phyloP scores from a whole-genome alignment of 2,113 vertebrate genomes.

The Urocitellus parryii region DNA sequence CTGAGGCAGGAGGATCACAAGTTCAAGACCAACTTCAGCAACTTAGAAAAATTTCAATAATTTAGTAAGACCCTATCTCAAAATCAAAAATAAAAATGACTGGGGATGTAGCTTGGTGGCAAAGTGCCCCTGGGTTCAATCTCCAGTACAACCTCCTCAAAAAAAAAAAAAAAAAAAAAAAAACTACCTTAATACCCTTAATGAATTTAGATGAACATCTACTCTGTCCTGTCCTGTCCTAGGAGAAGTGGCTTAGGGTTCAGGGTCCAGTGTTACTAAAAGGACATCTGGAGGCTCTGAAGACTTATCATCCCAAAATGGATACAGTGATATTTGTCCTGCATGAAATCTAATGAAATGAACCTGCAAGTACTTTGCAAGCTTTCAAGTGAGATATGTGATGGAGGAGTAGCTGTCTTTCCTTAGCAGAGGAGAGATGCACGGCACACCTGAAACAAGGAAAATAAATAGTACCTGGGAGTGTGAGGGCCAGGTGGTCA shows the following conservation, averaged over 20 bases:
- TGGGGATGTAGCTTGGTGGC: too few relatives aligned
- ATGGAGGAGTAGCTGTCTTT: neutral
- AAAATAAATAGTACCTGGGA: neutral
- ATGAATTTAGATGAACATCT: neutral
- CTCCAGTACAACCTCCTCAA: too few relatives aligned
- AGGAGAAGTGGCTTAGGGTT: neutral
- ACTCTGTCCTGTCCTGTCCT: neutral
- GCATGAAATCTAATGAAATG: constrained; percentile 1
- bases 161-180: too few relatives aligned
- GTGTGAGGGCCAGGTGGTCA: neutral
- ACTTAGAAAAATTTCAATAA: too few relatives aligned
- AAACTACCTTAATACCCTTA: neutral
- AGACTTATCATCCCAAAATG: neutral
- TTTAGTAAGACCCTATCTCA: too few relatives aligned
- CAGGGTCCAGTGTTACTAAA: neutral
- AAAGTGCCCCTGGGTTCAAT: too few relatives aligned
- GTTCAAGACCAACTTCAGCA: too few relatives aligned
- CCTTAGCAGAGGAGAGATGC: neutral
- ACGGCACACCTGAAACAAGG: neutral
- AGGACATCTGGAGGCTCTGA: neutral
- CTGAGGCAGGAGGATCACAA: too few relatives aligned
- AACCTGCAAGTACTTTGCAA: neutral
- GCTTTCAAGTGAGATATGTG: neutral
- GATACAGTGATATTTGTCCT: neutral
- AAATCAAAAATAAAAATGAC: too few relatives aligned